A percentile compares a stretch with the other conserved stretches of the same genome.
Evolutionary conservation across 2,113 vertebrate genomes (phyloP).

Genomic region (Hiodon tergisus): DNA sequence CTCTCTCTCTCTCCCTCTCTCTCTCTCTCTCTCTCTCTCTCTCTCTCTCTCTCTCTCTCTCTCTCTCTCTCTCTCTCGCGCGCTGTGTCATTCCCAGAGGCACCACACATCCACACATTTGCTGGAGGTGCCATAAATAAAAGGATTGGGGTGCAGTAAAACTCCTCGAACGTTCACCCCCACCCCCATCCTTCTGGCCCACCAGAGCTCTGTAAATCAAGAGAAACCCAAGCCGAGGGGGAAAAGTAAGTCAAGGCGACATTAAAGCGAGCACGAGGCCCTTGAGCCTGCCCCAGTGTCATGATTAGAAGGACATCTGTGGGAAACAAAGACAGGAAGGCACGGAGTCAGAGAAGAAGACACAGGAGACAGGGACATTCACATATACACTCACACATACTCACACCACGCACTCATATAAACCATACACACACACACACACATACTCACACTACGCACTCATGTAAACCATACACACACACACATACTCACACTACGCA

Average conservation of each 20-base stretch:
- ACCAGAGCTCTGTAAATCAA: conserved; percentile 56
- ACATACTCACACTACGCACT: too few species aligned
- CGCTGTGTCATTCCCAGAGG: conserved; percentile 39
- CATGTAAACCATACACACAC: too few species aligned
- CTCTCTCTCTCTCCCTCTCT: conserved; percentile 20
- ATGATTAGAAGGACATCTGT: conserved; percentile 35
- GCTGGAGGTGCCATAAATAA: conserved; percentile 57
- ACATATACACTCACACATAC: too few species aligned
- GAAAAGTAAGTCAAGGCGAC: conserved; percentile 44
- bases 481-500: too few species aligned
- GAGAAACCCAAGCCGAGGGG: conserved; percentile 45
- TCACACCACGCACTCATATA: too few species aligned
- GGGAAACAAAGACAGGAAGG: conserved; percentile 43
- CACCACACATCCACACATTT: conserved; percentile 40
- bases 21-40: too few species aligned
- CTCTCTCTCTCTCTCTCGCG: conserved; percentile 5
- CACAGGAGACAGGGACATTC: conserved; percentile 15
- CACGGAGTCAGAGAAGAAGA: background rate
- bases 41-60: too few species aligned
- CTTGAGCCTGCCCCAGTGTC: conserved; percentile 31
- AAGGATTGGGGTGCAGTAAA: conserved; percentile 36
- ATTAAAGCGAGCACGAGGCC: conserved; percentile 48
- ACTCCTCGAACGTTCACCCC: conserved; percentile 21
- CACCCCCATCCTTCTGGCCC: conserved; percentile 19
- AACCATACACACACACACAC: too few species aligned